Conservation (phyloP, 2,113 vertebrate species). For the Embiotoca jacksoni region DNA sequence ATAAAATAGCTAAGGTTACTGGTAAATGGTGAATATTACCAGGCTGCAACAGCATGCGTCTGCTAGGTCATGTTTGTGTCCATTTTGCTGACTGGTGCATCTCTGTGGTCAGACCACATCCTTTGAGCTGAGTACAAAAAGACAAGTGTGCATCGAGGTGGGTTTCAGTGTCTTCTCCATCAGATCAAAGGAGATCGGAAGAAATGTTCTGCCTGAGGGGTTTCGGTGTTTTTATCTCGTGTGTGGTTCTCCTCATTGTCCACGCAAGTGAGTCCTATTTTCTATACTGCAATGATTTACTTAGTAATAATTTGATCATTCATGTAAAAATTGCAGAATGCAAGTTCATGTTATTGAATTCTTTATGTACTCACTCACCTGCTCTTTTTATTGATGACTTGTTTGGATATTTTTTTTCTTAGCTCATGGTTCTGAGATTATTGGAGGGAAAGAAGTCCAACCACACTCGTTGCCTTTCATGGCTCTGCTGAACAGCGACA, state of each 20-base stretch:
- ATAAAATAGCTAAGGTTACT: background rate
- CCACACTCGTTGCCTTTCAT: constrained; percentile 75
- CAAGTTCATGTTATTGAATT: background rate
- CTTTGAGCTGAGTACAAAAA: constrained; percentile 49
- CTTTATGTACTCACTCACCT: background rate
- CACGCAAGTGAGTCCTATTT: constrained; percentile 54
- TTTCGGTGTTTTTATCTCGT: constrained; percentile 1
- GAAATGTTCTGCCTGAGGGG: constrained; percentile 38
- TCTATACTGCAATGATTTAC: background rate
- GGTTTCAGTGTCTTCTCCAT: background rate
- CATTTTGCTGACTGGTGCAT: constrained; percentile 33
- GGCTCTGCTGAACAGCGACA: constrained; percentile 43
- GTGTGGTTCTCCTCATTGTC: constrained; percentile 36
- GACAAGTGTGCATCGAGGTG: background rate
- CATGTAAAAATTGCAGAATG: no score
- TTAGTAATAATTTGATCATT: no score
- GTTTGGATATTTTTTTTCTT: constrained; percentile 2
- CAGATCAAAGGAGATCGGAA: constrained; percentile 3
- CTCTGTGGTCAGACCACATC: constrained; percentile 66
- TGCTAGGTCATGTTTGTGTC: background rate
- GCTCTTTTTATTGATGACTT: background rate
- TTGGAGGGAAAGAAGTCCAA: constrained; percentile 60
- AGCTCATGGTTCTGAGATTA: constrained; percentile 73
- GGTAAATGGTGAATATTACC: constrained; percentile 34
- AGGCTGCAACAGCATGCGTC: background rate